phyloP scores from a whole-genome alignment of 2,888 invertebrate genomes.

The Lamellibrachia columna region DNA sequence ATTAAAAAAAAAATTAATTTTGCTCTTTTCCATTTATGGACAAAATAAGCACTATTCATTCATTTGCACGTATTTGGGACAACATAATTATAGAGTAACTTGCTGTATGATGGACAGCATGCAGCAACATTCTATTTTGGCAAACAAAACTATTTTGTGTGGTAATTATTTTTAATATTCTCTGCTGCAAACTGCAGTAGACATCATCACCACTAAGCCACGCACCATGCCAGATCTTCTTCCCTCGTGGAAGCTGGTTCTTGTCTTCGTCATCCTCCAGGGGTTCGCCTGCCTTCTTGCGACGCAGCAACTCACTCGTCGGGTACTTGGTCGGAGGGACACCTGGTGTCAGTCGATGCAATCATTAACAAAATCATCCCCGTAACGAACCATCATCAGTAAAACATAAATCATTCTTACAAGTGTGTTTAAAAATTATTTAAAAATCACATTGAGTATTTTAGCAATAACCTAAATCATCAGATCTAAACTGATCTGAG shows the following conservation, averaged over 20 bases:
- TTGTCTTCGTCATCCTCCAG: conserved; percentile 56
- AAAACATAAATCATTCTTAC: not conserved
- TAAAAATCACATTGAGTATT: not conserved
- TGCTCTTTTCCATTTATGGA: too few species aligned
- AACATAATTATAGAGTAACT: too few species aligned
- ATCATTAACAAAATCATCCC: not conserved
- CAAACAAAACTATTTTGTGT: too few species aligned
- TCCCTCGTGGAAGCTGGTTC: conserved; percentile 55
- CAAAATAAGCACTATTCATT: too few species aligned
- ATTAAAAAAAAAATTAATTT: too few species aligned
- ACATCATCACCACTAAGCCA: not conserved
- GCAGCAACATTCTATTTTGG: too few species aligned
- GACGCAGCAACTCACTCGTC: conserved; percentile 60
- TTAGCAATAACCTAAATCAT: not conserved
- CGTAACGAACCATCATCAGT: not conserved
- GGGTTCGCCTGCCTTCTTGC: conserved; percentile 57
- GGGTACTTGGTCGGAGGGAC: conserved; percentile 55
- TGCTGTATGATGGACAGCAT: too few species aligned
- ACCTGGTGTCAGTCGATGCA: conserved; percentile 42
- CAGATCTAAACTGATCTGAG: not conserved
- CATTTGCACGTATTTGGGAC: too few species aligned
- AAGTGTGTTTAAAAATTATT: not conserved
- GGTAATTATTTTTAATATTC: not conserved
- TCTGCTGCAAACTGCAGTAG: not conserved
- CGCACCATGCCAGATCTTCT: conserved; percentile 60